Conservation (phyloP, 2,888 invertebrate species). For the Parnassius smintheus region DNA sequence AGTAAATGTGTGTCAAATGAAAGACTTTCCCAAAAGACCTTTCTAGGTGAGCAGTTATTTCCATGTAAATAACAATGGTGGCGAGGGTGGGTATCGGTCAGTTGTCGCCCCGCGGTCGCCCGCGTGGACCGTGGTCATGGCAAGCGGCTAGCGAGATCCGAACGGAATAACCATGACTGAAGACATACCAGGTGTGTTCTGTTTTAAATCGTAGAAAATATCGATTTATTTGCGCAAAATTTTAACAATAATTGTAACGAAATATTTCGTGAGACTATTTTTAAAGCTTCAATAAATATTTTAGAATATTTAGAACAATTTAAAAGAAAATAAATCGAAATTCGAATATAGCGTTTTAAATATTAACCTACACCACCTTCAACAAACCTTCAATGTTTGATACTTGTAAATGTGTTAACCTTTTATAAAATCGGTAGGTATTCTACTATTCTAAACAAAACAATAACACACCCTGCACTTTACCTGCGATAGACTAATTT, state of each 20-base stretch:
- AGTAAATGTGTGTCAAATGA: background rate
- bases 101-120: conserved; percentile 63
- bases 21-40: conserved; percentile 28
- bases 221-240: conserved; percentile 1
- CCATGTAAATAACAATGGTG: conserved; percentile 38
- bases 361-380: no score
- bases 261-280: no score
- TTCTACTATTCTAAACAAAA: no score
- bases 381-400: no score
- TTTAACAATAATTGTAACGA: background rate
- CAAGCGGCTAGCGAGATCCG: conserved; percentile 31
- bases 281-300: no score
- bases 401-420: no score
- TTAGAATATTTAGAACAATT: no score
- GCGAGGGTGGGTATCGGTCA: conserved; percentile 65
- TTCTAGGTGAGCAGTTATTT: conserved; percentile 41
- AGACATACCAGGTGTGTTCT: conserved; percentile 69
- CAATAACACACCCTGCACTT: no score
- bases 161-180: conserved; percentile 55
- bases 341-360: no score
- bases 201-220: conserved; percentile 19
- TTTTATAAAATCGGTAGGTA: no score
- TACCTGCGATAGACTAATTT: no score
- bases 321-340: no score
- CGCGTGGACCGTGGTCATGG: conserved; percentile 55